Percentiles rank a stretch among this genome's conserved stretches.
Conservation (phyloP, 1,140 invertebrate species). For the Tenebrio molitor region DNA sequence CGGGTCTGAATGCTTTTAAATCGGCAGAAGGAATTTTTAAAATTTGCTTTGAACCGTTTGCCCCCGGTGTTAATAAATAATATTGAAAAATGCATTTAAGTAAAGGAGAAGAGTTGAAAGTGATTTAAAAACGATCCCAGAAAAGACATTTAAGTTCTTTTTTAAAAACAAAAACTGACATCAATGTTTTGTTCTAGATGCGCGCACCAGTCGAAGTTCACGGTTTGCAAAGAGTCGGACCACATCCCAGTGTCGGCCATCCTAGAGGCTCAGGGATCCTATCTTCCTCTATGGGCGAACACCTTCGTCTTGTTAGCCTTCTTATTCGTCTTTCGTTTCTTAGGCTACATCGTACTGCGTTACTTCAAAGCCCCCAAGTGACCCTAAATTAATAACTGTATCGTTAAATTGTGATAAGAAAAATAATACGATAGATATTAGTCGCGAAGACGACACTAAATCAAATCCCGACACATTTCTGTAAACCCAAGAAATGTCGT, state of each 20-base stretch:
- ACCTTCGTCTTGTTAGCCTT: conserved; percentile 81
- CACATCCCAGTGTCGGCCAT: conserved; percentile 79
- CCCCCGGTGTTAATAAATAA: too few species aligned
- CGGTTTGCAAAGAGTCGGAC: conserved; percentile 72
- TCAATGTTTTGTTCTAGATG: conserved; percentile 70
- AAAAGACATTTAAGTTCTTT: too few species aligned
- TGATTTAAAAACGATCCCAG: too few species aligned
- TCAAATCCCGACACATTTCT: conserved; percentile 32
- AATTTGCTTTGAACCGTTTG: too few species aligned
- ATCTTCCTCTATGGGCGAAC: conserved; percentile 81
- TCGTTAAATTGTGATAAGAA: conserved; percentile 38
- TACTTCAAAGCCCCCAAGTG: conserved; percentile 79
- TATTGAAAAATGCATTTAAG: too few species aligned
- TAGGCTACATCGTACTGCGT: conserved; percentile 83
- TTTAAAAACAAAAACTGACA: neutral
- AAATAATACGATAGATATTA: conserved; percentile 40
- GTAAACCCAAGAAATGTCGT: neutral
- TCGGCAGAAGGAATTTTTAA: too few species aligned
- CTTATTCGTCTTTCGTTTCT: conserved; percentile 79
- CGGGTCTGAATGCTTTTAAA: too few species aligned
- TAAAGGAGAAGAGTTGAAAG: too few species aligned
- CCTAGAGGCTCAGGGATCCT: conserved; percentile 74
- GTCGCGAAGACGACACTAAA: conserved; percentile 40
- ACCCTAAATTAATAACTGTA: conserved; percentile 51
- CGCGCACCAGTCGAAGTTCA: conserved; percentile 77